These are phyloP conservation scores for Melanophora roralis DNA, from an alignment of 2,888 invertebrate genomes.

Conservation along the genomic window DNA sequence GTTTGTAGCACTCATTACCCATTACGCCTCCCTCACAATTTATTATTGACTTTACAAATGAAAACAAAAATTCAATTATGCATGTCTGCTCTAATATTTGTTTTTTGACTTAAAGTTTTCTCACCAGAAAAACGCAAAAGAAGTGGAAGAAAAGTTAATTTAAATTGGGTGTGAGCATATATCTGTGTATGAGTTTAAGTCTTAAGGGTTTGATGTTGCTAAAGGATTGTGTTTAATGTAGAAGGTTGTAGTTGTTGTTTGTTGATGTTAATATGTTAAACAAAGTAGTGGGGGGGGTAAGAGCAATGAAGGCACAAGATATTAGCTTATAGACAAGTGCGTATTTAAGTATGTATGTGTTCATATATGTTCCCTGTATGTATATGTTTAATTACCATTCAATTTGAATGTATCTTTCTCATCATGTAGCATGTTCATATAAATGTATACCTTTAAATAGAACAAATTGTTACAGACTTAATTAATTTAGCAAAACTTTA, in stretches of 20 bases:
- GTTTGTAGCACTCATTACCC: neutral
- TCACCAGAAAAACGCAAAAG: slow-evolving; percentile 22
- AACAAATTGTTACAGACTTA: neutral
- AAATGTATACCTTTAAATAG: neutral
- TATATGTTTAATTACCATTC: slow-evolving; percentile 47
- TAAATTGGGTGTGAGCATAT: slow-evolving; percentile 10
- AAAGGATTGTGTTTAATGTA: neutral
- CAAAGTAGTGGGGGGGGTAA: too few species aligned
- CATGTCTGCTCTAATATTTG: slow-evolving; percentile 48
- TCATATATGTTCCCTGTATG: neutral
- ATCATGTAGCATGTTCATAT: neutral
- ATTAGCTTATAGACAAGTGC: too few species aligned
- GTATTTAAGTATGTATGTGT: too few species aligned
- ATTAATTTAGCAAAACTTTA: neutral
- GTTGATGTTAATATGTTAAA: neutral
- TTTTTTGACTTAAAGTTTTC: slow-evolving; percentile 43
- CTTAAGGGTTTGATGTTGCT: neutral
- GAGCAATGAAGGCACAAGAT: too few species aligned
- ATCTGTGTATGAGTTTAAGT: neutral
- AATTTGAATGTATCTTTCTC: slow-evolving; percentile 29
- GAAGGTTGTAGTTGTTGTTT: neutral
- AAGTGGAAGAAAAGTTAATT: slow-evolving; percentile 33
- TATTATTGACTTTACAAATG: slow-evolving; percentile 52
- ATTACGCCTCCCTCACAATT: neutral
- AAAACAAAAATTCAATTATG: slow-evolving; percentile 58